Base-by-base conservation (phyloP, 2,113 vertebrate genomes). In the Perccottus glenii region DNA sequence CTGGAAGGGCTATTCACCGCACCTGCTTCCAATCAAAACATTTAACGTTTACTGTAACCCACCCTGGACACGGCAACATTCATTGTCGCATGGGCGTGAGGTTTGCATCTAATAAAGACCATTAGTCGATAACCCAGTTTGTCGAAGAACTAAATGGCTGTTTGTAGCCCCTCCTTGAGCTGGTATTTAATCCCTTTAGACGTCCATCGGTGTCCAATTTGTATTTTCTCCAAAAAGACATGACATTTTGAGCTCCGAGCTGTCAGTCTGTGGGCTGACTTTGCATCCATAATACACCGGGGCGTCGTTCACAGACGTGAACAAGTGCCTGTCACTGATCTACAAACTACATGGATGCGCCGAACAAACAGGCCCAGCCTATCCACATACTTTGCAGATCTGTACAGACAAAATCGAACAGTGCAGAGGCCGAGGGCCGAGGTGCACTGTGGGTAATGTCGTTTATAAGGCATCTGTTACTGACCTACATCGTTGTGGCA, bases 191-290 rank as follows among this genome's bases (percentile, higher is more conserved):
- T 68, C 72, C 55, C 60, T 67, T 65, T 64, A 51, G 55, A 66
- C 49, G 33, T 80, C 76, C 73, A 15, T 69, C 57, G 66, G 19
- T 19, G 60, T 70, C 75, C 70, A 64, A 59, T 60, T 12, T 60
- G 49, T 9, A 76, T 60, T 73, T 49, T 56, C 60, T 74, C 64
- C 66, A 50, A 48, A 83, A 70, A 78, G 62, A 72, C 75, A 70
- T 67, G 68, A 78, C 86, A 89, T 87, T 83, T 75, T 75, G 73
- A 76, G 73, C 68, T 70, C 60, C 72, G 75, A 80, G 88, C 92
- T 94, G 92, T 93, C 93, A 93, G 82, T 80, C 87, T 87, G 85
- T 46, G 69, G 77, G 82, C 82, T 86, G 89, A 81, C 88, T 93
- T 82, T 79, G 84, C 91, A 90, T 92, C 91, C 90, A 82, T 27